A percentile compares a stretch with the other conserved stretches of the same genome.
Conservation (phyloP, 1,140 invertebrate genomes). For the Pogonomyrmex barbatus region DNA sequence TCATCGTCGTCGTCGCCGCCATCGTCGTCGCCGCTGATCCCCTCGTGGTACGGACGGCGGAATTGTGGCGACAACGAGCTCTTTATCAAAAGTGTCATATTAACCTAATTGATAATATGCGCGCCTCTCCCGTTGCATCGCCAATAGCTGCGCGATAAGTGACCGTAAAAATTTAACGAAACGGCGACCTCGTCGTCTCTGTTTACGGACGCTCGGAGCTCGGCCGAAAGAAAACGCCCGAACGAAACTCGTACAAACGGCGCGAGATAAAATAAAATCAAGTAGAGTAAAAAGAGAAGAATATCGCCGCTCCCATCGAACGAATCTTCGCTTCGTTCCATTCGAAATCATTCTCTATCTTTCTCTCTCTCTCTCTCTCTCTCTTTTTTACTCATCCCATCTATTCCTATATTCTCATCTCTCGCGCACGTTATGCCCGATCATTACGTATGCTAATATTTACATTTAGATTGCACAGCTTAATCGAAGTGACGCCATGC, state of each 20-base stretch:
- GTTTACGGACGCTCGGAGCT: not conserved
- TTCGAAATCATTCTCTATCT: slow-evolving; percentile 42
- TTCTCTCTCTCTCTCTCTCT: slow-evolving; percentile 42
- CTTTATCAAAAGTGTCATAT: slow-evolving; percentile 62
- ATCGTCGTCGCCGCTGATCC: not conserved
- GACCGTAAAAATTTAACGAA: slow-evolving; percentile 28
- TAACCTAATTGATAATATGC: slow-evolving; percentile 56
- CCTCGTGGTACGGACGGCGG: not conserved
- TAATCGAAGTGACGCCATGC: slow-evolving; percentile 85
- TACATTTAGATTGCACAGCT: slow-evolving; percentile 85
- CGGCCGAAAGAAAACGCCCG: not conserved
- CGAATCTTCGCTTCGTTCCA: not conserved
- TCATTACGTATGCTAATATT: slow-evolving; percentile 85
- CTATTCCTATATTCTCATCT: slow-evolving; percentile 75
- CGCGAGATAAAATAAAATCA: not conserved
- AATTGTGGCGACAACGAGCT: slow-evolving; percentile 26
- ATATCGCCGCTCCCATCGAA: not conserved
- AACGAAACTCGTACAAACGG: not conserved
- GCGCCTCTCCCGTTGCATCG: slow-evolving; percentile 38
- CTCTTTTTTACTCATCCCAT: slow-evolving; percentile 44
- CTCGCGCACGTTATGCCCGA: slow-evolving; percentile 75
- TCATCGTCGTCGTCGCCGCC: not conserved
- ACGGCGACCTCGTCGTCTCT: slow-evolving; percentile 6
- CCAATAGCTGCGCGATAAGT: slow-evolving; percentile 44
- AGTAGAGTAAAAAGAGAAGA: not conserved